Evolutionary conservation across 2,113 vertebrate genomes (phyloP), one percentile per base, ranked within the genome.

Genomic region (Plectropomus leopardus): DNA sequence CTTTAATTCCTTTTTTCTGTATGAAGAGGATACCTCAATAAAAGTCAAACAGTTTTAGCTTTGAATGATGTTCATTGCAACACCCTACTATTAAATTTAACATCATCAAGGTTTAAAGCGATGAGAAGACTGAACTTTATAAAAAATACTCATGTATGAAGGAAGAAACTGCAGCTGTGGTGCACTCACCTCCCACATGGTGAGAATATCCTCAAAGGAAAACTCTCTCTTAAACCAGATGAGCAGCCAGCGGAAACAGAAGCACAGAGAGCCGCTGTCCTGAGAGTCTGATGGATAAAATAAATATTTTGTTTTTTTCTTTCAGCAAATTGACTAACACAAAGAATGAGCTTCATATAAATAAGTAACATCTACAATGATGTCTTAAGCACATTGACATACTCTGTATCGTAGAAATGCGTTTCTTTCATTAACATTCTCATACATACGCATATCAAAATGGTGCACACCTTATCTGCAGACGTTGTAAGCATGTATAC

Each of bases 211-310:
- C 3, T 95, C 95, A 50, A 97, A 97, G 59, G 96, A 94, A 74
- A 98, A 98, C 79, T 98, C 97, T 72, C 97, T 95, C 92, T 98
- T 98, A 92, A 97, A 98, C 97, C 96, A 97, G 93, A 98, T 98
- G 72, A 98, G 96, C 59, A 98, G 93, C 97, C 97, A 98, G 8
- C 96, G 96, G 93, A 98, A 98, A 78, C 95, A 95, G 92, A 96
- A 95, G 84, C 95, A 96, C 4, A 96, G 93, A 1, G 95, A 95
- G 66, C 95, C 95, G 72, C 94, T 95, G 91, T 96, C 94, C 92
- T 96, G 95, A 34, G 95, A 96, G 76, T 95, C 95, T 95, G 89
- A 42, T 0, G 30, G 51, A 34, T 5, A 50, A 1, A 17, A n/a
- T 8, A 16, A 10, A 24, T 15, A 4, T 40, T 23, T 48, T 57